Percentiles rank a stretch among this genome's conserved stretches.
Conservation (phyloP, 1,140 invertebrate genomes). For the Agrilus planipennis region DNA sequence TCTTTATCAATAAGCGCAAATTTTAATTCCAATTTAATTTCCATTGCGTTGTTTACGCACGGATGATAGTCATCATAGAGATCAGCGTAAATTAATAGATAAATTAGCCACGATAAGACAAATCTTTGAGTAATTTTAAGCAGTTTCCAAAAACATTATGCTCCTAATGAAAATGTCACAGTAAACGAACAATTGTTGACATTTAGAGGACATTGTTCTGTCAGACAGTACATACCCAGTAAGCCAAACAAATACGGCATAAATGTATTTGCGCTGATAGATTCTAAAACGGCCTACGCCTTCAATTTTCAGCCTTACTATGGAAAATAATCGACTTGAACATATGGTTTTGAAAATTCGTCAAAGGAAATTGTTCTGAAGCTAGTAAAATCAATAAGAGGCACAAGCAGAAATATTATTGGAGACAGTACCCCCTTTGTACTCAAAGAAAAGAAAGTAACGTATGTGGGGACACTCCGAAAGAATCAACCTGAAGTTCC, state of each 20-base stretch:
- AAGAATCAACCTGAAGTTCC: conserved; percentile 31
- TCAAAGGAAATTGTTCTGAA: conserved; percentile 7
- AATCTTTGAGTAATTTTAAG: conserved; percentile 26
- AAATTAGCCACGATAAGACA: conserved; percentile 27
- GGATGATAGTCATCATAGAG: conserved; percentile 14
- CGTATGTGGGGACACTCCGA: conserved; percentile 23
- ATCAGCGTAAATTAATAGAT: conserved; percentile 16
- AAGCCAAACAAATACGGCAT: conserved; percentile 31
- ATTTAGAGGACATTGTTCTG: conserved; percentile 31
- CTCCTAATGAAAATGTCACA: conserved; percentile 21
- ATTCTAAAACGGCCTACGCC: conserved; percentile 29
- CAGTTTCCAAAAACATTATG: conserved; percentile 23
- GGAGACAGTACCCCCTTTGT: conserved; percentile 10
- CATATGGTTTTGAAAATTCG: conserved; percentile 13
- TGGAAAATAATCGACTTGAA: conserved; percentile 24
- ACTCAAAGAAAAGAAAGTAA: conserved; percentile 24
- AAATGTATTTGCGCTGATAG: conserved; percentile 28
- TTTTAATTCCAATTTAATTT: no score
- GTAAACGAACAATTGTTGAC: conserved; percentile 32
- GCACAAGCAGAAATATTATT: conserved; percentile 10
- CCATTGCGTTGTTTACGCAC: conserved; percentile 13
- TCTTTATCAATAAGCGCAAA: no score
- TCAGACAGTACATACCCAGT: conserved; percentile 32
- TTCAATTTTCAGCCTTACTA: conserved; percentile 27
- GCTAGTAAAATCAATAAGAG: conserved; percentile 8